These are phyloP conservation scores for Pelecanoides urinatrix DNA, from an alignment of 2,113 vertebrate genomes.

Conservation along the genomic window DNA sequence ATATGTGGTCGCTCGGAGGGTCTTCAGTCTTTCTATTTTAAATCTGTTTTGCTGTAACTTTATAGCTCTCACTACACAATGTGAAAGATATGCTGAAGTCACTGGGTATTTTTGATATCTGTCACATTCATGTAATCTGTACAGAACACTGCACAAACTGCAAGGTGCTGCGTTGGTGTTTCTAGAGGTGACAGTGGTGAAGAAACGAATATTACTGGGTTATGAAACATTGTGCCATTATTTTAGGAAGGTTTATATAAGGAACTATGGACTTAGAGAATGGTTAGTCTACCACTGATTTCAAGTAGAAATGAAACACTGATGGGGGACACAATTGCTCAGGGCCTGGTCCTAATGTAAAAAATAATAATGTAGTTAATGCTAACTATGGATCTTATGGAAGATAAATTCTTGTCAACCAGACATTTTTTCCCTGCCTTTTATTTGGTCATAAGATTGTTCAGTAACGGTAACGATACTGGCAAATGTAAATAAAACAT, in stretches of 20 bases:
- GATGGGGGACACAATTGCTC: neutral
- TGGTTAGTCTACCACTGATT: neutral
- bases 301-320: neutral
- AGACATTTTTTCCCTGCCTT: neutral
- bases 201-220: neutral
- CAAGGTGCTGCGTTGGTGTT: neutral
- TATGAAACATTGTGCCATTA: neutral
- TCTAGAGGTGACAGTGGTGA: neutral
- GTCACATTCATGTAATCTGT: neutral
- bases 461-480: neutral
- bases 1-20: neutral
- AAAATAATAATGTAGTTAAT: neutral
- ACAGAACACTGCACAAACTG: neutral
- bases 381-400: neutral
- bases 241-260: neutral
- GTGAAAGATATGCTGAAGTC: neutral
- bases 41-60: neutral
- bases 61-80: neutral
- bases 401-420: neutral
- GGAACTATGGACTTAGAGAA: neutral
- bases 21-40: conserved; percentile 6
- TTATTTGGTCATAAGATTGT: neutral
- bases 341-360: neutral
- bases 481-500: neutral
- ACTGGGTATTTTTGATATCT: neutral